Base-by-base conservation (phyloP, 2,888 invertebrate genomes). In the Scelioninae gen. 2 region DNA sequence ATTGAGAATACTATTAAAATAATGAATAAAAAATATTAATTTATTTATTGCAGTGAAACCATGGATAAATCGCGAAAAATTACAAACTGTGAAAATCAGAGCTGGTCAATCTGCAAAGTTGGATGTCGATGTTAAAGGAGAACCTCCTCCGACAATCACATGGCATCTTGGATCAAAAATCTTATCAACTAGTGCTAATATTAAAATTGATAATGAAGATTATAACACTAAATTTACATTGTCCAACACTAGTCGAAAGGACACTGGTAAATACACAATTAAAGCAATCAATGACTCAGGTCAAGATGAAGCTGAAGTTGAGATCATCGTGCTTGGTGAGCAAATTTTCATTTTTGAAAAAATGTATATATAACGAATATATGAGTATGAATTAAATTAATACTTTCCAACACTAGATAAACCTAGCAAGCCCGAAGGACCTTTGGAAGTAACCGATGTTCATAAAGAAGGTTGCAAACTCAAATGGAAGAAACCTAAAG, bases 71-170 rank as follows among this genome's bases (percentile, higher is more conserved):
- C 93, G 97, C 72, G 96, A 96, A 78, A 96, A 97, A 87, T 90
- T 98, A 86, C 92, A 94, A 73, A 92, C 93, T 0, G 89, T 96
- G 0, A 94, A 94, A 82, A 93, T 98, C 2, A 93, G 97, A 79
- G 96, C 96, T 16, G 97, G 98, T 0, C 93, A 96, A 82, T 89
- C 92, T 7, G 93, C 98, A 80, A 96, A 94, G 81, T 90, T 98
- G 80, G 96, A 97, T 84, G 96, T 98, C 2, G 96, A 97, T 86
- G 94, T 97, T 78, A 93, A 94, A 84, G 99, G 98, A 84, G 98
- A 99, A 88, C 99, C 99, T 52, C 94, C 96, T 82, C 98, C 99
- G 87, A 92, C 91, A 76, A 91, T 94, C 79, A 93, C 92, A 4
- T 96, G 96, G 96, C 91, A 89, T 74, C 91, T 93, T 79, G 90